Conservation (phyloP, 2,113 vertebrate genomes). For the Halichoeres trimaculatus region DNA sequence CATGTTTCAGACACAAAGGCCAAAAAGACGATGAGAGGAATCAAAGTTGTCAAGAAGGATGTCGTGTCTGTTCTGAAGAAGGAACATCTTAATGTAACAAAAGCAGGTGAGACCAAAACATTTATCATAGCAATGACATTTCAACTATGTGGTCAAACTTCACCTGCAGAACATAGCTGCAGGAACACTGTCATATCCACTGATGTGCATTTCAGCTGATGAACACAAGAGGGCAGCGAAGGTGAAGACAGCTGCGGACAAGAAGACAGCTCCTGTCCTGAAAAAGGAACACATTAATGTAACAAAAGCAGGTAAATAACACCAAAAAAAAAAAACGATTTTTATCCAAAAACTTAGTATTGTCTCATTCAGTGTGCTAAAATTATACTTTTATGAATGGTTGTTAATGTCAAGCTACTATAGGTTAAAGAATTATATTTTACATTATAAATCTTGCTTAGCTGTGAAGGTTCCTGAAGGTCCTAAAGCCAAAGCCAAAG, state of each 20-base stretch:
- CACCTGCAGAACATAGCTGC: no score
- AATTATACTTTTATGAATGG: background rate
- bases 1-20: conserved; percentile 43
- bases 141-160: background rate
- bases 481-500: conserved; percentile 31
- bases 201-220: conserved; percentile 28
- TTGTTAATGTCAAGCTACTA: background rate
- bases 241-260: conserved; percentile 22
- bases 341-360: background rate
- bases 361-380: no score
- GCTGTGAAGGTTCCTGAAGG: conserved; percentile 4
- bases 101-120: conserved; percentile 21
- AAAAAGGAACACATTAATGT: conserved; percentile 42
- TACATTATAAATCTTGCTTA: background rate
- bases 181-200: background rate
- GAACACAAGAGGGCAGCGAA: conserved; percentile 31
- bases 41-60: conserved; percentile 38
- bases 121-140: background rate
- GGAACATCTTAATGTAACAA: conserved; percentile 44
- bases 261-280: conserved; percentile 23
- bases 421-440: background rate
- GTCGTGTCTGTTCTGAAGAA: conserved; percentile 37
- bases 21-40: conserved; percentile 17
- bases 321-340: background rate
- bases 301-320: conserved; percentile 49